Evolutionary conservation across 1,140 invertebrate species (phyloP).

Genomic region (Lasaia peninsularis): DNA sequence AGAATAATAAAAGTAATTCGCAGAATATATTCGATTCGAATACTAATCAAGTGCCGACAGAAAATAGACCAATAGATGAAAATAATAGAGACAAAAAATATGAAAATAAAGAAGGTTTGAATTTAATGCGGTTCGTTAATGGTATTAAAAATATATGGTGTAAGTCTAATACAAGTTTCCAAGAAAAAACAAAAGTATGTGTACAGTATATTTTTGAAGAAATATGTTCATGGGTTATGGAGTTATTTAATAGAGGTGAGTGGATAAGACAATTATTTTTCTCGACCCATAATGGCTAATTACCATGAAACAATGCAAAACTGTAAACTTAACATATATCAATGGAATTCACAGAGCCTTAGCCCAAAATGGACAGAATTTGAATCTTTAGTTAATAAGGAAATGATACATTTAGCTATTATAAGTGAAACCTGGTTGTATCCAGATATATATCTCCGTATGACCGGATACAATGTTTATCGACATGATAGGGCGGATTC

Average conservation of each 20-base stretch:
- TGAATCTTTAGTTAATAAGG: neutral
- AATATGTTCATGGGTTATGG: neutral
- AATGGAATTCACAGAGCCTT: constrained; percentile 5
- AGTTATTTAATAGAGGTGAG: neutral
- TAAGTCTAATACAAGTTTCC: neutral
- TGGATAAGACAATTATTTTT: neutral
- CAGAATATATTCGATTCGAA: neutral
- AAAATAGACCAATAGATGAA: neutral
- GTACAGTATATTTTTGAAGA: neutral
- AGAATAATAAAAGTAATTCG: neutral
- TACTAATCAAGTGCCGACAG: neutral
- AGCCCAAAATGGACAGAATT: constrained; percentile 1
- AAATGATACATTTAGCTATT: neutral
- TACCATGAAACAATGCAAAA: neutral
- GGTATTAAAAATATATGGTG: neutral
- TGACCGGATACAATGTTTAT: constrained; percentile 27
- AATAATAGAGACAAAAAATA: neutral
- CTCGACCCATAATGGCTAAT: neutral
- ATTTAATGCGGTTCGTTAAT: neutral
- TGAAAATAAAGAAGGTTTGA: neutral
- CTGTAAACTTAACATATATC: constrained; percentile 1
- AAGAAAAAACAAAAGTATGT: neutral
- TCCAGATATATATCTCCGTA: constrained; percentile 12
- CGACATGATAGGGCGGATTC: constrained; percentile 29
- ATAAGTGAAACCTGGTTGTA: constrained; percentile 3